Evolutionary conservation across 1,140 invertebrate genomes (phyloP), one percentile per base, ranked within the genome.

Genomic region (Calliphora vicina): DNA sequence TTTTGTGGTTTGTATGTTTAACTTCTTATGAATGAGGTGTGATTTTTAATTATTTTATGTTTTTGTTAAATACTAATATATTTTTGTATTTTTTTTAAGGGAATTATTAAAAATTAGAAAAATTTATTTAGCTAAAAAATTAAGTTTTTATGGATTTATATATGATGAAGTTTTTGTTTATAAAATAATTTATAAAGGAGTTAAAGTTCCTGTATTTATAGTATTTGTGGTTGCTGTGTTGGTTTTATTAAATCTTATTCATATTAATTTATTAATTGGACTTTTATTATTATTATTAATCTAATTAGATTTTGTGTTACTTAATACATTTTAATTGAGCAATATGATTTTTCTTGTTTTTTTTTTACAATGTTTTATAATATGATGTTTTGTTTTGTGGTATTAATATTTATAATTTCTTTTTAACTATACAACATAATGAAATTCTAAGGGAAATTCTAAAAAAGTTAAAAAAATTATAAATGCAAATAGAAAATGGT

Each of bases 41-140:
- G 10, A 23, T 67, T 23, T 67, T 1, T 23, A 3, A 25, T 67
- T 23, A 25, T 67, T 67, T 67, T 10, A 12, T 67, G 6, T 25
- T 67, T 10, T 9, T 67, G 25, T 5, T 57, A 0, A 57, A n/a
- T 57, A 17, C 15, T 57, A 57, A 57, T 57, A 57, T 57, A 15
- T 57, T 23, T 67, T 25, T 67, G 8, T 67, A 67, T 23, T 20
- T 23, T 25, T 10, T 67, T 12, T 67, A 23, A 67, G 6, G 20
- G 61, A 67, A 67, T 67, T 67, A 67, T 25, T 67, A 67, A 20
- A 67, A 67, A 25, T 25, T 27, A 50, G 15, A 50, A 50, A 74
- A 50, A 50, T 82, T 78, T 76, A 29, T 82, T 82, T 82, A 74
- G 72, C 72, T 78, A 50, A 73, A 76, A 76, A 74, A 43, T 57